These are phyloP conservation scores for Megaceryle torquata DNA, from an alignment of 2,113 vertebrate genomes.

Conservation along the genomic window DNA sequence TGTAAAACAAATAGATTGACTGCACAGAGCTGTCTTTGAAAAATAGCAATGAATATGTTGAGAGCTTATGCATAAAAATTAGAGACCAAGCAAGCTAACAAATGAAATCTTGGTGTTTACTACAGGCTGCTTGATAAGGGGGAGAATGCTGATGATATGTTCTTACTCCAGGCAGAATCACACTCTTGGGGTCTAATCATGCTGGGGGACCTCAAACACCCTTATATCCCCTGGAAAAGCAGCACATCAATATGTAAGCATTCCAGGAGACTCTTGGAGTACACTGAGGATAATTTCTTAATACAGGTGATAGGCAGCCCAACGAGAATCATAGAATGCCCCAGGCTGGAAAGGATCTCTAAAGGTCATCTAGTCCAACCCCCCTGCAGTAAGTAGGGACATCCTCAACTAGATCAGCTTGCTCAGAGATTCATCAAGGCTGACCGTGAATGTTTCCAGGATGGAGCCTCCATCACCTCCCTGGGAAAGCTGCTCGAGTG, in stretches of 20 bases:
- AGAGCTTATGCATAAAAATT: background rate
- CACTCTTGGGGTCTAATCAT: background rate
- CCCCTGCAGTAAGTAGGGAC: no score
- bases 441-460: no score
- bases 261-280: background rate
- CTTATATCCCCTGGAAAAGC: background rate
- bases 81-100: background rate
- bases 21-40: background rate
- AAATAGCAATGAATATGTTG: background rate
- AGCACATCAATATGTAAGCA: background rate
- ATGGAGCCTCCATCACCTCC: no score
- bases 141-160: background rate
- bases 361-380: no score
- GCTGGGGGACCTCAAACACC: background rate
- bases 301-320: background rate
- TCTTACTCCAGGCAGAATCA: background rate
- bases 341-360: no score
- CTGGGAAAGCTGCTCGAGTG: no score
- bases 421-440: no score
- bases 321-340: no score
- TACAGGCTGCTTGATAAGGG: background rate
- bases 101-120: background rate
- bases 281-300: no score
- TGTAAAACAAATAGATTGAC: background rate
- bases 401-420: no score